Base-by-base conservation (phyloP, 1,140 invertebrate genomes). In the Laodelphax striatellus region DNA sequence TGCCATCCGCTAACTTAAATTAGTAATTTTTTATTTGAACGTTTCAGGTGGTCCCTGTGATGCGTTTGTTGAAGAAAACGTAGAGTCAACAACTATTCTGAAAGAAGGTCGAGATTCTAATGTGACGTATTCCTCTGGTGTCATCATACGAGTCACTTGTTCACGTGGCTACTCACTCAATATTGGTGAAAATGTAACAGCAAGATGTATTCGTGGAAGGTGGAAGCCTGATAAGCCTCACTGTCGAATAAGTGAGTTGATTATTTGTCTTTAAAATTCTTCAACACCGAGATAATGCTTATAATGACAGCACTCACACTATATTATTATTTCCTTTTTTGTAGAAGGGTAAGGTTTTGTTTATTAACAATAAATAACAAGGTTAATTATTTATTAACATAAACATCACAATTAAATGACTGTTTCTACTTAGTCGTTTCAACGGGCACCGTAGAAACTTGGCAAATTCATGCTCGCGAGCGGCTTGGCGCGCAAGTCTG, bases 211-310 rank as follows among this genome's bases (percentile, higher is more conserved):
- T 1, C 72, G 84, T 52, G 88, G 89, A 1, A 77, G 80, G 65
- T 93, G 90, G 90, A 88, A 86, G 68, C 89, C 89, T 1, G 80
- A 79, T 59, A 85, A 83, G 64, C 89, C 89, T 0, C 79, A 80
- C 65, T 92, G 90, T 69, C 73, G 81, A 67, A 83, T 87, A 63
- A 72, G 87, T 89, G 76, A 81, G 82, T 80, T 67, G 42, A 43
- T 55, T 58, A 55, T 46, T n/a, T n/a, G n/a, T n/a, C 6, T 28
- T 28, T 28, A 2, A 28, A 28, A 28, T 28, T 62, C 13, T 44
- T 53, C 14, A 19, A 3, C 44, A 16, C n/a, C n/a, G 2, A 16
- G 5, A 8, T 52, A 24, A 55, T 62, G 5, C 42, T 9, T 17
- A 60, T 43, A n/a, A 31, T 56, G 5, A 50, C n/a, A 24, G 5